Evolutionary conservation across 1,140 invertebrate species (phyloP).

Genomic region (Euschistus heros): DNA sequence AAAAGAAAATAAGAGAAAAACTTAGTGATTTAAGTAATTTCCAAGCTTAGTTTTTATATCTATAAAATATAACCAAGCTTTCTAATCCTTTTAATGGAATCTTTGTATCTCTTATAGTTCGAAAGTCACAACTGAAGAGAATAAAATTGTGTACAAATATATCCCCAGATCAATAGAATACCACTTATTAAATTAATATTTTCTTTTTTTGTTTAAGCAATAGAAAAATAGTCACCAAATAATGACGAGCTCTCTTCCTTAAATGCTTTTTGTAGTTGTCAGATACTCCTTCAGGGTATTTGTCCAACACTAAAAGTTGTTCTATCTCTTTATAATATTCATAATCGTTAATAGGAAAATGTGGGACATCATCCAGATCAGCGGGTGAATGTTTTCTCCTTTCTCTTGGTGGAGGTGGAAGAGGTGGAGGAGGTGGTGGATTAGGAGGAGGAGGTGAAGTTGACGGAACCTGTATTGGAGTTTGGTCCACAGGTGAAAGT

Average conservation of each 20-base stretch:
- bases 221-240: slow-evolving; percentile 25
- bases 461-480: neutral
- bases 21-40: too few species aligned
- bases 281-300: slow-evolving; percentile 24
- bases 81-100: neutral
- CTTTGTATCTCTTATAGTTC: neutral
- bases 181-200: neutral
- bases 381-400: slow-evolving; percentile 4
- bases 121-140: neutral
- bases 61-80: neutral
- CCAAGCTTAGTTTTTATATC: neutral
- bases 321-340: slow-evolving; percentile 29
- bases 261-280: slow-evolving; percentile 27
- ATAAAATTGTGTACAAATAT: neutral
- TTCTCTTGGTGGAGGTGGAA: neutral
- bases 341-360: slow-evolving; percentile 22
- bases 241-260: slow-evolving; percentile 28
- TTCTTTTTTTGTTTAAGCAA: neutral
- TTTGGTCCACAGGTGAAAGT: neutral
- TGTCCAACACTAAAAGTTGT: slow-evolving; percentile 20
- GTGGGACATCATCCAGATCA: neutral
- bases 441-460: neutral
- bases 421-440: neutral
- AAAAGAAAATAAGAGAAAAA: too few species aligned
- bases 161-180: neutral